Evolutionary conservation across 2,888 invertebrate genomes (phyloP).

Genomic region (Eucera pruinosa): DNA sequence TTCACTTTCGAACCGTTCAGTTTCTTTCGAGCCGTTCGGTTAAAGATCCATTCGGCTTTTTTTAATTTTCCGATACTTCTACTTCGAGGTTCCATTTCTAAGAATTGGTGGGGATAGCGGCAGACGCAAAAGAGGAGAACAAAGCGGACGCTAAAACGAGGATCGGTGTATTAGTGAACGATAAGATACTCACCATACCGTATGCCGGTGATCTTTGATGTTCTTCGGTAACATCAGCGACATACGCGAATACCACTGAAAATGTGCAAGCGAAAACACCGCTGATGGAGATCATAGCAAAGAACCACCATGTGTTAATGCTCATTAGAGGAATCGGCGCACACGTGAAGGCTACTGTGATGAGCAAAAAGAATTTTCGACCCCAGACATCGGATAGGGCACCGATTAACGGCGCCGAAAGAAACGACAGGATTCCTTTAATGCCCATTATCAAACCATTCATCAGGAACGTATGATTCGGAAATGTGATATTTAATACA

Average conservation of each 20-base stretch:
- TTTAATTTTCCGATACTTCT: too few species aligned
- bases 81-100: too few species aligned
- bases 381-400: slow-evolving; percentile 99
- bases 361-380: slow-evolving; percentile 97
- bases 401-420: slow-evolving; percentile 98
- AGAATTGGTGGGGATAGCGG: too few species aligned
- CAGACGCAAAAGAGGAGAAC: too few species aligned
- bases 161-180: too few species aligned
- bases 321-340: slow-evolving; percentile 99
- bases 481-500: slow-evolving; percentile 98
- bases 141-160: too few species aligned
- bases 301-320: slow-evolving; percentile 99
- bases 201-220: slow-evolving; percentile 97
- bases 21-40: too few species aligned
- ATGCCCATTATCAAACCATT: slow-evolving; percentile 99
- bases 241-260: slow-evolving; percentile 99
- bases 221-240: slow-evolving; percentile 99
- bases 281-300: slow-evolving; percentile 99
- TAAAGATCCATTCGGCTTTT: too few species aligned
- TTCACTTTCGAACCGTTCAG: too few species aligned
- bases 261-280: slow-evolving; percentile 99
- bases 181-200: slow-evolving; percentile 90
- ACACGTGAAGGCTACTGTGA: slow-evolving; percentile 99
- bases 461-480: slow-evolving; percentile 99
- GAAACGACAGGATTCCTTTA: slow-evolving; percentile 98